Base-by-base conservation (phyloP, 1,140 invertebrate genomes). In the Saxidomus purpurata region DNA sequence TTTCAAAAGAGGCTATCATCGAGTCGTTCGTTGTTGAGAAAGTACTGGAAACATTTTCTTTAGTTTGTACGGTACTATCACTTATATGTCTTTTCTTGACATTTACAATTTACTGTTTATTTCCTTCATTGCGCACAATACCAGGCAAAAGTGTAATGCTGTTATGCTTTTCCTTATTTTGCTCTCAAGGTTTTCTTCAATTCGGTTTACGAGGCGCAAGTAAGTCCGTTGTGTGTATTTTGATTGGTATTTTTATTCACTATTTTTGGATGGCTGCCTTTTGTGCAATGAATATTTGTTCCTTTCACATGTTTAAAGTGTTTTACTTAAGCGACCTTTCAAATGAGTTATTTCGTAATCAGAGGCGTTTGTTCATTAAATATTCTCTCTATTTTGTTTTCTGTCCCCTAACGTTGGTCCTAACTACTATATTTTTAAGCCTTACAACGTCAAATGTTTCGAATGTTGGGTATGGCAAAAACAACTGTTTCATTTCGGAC, bases 251-350 rank as follows among this genome's bases (percentile, higher is more conserved):
- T 82, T 95, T 97, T 91, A 98, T 98, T 96, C 98, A 99, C 94
- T 99, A 98, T 96, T 97, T 98, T 95, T 98, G 98, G 96, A 96
- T 99, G 94, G 97, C 98, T 38, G 97, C 98, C 69, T 99, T 99
- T 96, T 98, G 98, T 95, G 99, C 98, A 98, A 97, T 99, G 89
- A 98, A 98, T 96, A 98, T 98, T 59, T 98, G 99, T 98, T 98
- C 98, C 0, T 89, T 67, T 81, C 87, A 92, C 38, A 90, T 89
- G 83, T 74, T 67, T n/a, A 49, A 36, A 13, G 98, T 98, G 3
- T 96, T 96, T 49, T 28, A 38, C 36, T 89, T n/a, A 22, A 38
- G 52, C 25, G 38, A 49, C 6, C 19, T 83, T 3, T 22, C 76
- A 0, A 31, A 36, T 40, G 34, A 17, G 17, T 40, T 40, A 43